Percentiles rank a stretch among this genome's conserved stretches.
Conservation (phyloP, 2,797 vertebrate species). For the Sphenodon punctatus region DNA sequence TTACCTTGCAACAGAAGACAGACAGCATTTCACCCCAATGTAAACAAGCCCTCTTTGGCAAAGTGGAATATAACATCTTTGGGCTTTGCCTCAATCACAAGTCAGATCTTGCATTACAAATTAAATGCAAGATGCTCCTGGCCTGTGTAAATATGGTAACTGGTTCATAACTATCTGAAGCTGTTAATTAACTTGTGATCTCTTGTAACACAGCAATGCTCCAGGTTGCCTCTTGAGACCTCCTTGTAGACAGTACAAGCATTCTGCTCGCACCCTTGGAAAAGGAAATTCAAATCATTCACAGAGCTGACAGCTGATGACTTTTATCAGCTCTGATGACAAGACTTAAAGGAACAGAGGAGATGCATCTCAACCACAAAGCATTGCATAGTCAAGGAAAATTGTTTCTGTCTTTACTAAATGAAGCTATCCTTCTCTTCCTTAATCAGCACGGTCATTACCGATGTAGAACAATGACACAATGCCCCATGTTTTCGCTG, state of each 20-base stretch:
- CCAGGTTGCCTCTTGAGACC: conserved; percentile 14
- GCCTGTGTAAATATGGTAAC: conserved; percentile 63
- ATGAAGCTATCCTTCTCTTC: not conserved
- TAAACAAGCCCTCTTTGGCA: no score
- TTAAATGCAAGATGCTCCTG: conserved; percentile 46
- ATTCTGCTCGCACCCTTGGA: not conserved
- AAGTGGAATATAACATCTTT: no score
- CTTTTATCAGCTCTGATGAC: not conserved
- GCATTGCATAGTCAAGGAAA: not conserved
- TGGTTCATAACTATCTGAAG: conserved; percentile 60
- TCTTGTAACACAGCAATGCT: conserved; percentile 11
- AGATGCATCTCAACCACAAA: not conserved
- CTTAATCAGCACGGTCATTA: not conserved
- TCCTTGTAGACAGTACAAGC: not conserved
- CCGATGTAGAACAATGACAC: not conserved
- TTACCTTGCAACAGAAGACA: no score
- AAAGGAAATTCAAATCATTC: conserved; percentile 7
- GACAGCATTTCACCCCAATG: no score
- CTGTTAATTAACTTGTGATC: conserved; percentile 50
- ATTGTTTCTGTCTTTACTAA: not conserved
- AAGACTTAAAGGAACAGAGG: not conserved
- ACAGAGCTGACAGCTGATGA: not conserved
- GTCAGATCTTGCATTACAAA: conserved; percentile 52
- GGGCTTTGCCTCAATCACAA: conserved; percentile 35
- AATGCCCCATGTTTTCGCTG: not conserved